phyloP scores from a whole-genome alignment of 2,113 vertebrate genomes.

The Falco punctatus region DNA sequence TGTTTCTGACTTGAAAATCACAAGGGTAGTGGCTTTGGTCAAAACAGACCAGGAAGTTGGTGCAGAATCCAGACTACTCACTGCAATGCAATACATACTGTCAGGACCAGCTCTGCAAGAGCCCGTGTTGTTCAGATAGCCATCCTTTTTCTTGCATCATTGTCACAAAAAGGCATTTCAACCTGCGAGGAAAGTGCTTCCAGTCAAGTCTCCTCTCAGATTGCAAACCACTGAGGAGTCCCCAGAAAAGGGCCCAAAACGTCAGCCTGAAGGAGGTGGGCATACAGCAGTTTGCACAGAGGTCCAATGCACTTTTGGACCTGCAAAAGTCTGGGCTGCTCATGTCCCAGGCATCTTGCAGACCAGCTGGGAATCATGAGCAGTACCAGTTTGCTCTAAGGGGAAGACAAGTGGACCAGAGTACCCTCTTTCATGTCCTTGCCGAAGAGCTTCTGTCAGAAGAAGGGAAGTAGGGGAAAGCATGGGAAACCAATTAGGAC shows the following conservation, averaged over 20 bases:
- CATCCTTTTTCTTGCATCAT: not conserved
- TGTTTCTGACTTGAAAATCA: not conserved
- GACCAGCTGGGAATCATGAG: not conserved
- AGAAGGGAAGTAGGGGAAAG: not conserved
- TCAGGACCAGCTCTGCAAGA: not conserved
- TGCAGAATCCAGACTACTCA: not conserved
- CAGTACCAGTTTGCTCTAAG: not conserved
- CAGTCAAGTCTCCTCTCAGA: not conserved
- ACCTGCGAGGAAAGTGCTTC: not conserved
- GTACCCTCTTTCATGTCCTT: not conserved
- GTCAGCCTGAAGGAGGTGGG: not conserved
- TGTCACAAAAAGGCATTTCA: not conserved
- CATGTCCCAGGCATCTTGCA: not conserved
- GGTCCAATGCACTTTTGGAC: not conserved
- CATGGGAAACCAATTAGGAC: not conserved
- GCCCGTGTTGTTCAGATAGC: not conserved
- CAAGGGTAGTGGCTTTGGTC: not conserved
- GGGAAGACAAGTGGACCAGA: not conserved
- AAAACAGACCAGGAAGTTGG: not conserved
- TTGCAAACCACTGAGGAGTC: not conserved
- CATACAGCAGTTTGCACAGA: not conserved
- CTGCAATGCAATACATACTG: not conserved
- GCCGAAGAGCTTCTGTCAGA: not conserved
- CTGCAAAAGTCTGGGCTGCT: fast-evolving
- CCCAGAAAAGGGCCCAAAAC: not conserved